Evolutionary conservation across 2,113 vertebrate genomes (phyloP).

Genomic region (Colistium nudipinnis): DNA sequence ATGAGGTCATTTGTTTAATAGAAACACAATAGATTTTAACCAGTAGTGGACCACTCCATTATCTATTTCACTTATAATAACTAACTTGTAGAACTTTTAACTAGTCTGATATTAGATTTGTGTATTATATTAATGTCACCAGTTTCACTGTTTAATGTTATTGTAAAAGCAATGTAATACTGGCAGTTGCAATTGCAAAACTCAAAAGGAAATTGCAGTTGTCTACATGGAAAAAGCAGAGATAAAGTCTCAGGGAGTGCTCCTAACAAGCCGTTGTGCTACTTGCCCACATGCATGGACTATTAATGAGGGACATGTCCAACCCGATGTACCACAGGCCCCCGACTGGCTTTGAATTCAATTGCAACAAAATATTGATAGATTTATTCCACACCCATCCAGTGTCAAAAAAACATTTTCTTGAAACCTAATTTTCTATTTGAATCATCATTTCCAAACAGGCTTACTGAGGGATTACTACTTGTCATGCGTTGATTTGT

Average conservation of each 20-base stretch:
- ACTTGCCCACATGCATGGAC: not conserved
- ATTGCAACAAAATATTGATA: not conserved
- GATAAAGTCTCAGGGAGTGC: not conserved
- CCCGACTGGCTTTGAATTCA: not conserved
- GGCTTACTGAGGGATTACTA: not conserved
- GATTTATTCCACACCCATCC: not conserved
- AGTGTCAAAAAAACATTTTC: no score
- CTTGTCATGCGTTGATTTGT: not conserved
- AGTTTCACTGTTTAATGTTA: not conserved
- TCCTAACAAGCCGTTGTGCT: not conserved
- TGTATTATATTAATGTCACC: not conserved
- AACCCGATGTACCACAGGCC: not conserved
- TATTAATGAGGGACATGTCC: not conserved
- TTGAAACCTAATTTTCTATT: not conserved
- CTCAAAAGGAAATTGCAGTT: slow-evolving; percentile 2
- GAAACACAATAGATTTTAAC: not conserved
- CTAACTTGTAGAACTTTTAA: no score
- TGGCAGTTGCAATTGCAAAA: slow-evolving; percentile 26
- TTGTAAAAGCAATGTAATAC: not conserved
- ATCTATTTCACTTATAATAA: no score
- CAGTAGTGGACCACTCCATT: not conserved
- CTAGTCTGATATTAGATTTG: not conserved
- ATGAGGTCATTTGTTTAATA: not conserved
- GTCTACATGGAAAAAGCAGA: not conserved
- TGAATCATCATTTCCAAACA: not conserved